A percentile compares a stretch with the other conserved stretches of the same genome.
Conservation (phyloP, 2,888 invertebrate genomes). For the Alsophila aescularia region DNA sequence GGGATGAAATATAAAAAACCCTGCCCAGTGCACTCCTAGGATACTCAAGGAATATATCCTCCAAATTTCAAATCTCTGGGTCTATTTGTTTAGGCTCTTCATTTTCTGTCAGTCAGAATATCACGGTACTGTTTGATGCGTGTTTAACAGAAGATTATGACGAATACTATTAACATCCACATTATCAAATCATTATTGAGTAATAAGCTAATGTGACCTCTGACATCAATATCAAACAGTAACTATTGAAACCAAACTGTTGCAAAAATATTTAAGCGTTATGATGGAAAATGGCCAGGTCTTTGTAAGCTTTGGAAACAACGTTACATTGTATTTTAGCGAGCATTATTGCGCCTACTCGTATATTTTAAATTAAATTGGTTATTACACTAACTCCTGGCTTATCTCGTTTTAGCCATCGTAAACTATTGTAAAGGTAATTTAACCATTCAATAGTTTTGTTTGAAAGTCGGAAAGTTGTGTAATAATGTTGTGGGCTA, state of each 20-base stretch:
- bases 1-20: no score
- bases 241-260: neutral
- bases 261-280: neutral
- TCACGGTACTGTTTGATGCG: no score
- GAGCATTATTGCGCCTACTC: conserved; percentile 49
- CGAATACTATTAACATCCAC: no score
- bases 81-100: no score
- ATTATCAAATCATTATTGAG: no score
- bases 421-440: conserved; percentile 58
- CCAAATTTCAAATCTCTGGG: no score
- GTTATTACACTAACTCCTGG: conserved; percentile 51
- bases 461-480: conserved; percentile 32
- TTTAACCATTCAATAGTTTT: conserved; percentile 63
- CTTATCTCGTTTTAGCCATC: conserved; percentile 56
- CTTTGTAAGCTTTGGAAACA: conserved; percentile 15
- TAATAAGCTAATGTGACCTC: no score
- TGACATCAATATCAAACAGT: neutral
- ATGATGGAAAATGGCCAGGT: conserved; percentile 26
- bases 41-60: no score
- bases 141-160: no score
- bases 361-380: conserved; percentile 62
- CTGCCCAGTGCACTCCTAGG: no score
- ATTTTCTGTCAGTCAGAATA: no score
- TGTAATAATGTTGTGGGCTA: conserved; percentile 37
- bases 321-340: conserved; percentile 38